phyloP scores from a whole-genome alignment of 2,797 vertebrate species.

The Gambusia yucatana region DNA sequence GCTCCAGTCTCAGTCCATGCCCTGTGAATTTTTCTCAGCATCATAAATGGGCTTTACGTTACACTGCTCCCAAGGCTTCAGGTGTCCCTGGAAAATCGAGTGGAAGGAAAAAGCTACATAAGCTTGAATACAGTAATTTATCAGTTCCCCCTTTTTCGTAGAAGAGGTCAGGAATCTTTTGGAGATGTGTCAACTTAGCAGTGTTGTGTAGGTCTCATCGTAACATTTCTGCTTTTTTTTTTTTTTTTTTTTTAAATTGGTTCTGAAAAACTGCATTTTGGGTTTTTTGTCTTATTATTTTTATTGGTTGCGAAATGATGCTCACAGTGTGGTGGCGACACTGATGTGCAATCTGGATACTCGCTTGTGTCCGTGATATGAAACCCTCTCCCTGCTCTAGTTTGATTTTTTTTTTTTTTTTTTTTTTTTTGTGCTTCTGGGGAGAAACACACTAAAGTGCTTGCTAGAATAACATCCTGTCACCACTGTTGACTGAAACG shows the following conservation, averaged over 20 bases:
- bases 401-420: slow-evolving; percentile 56
- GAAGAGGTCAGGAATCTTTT: not conserved
- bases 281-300: not conserved
- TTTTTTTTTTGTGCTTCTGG: slow-evolving; percentile 49
- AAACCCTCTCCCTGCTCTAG: slow-evolving; percentile 68
- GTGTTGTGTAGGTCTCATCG: not conserved
- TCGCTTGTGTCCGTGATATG: slow-evolving; percentile 40
- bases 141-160: not conserved
- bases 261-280: not conserved
- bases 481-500: slow-evolving; percentile 39
- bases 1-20: not conserved
- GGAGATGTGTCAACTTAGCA: not conserved
- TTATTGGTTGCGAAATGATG: not conserved
- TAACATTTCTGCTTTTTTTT: not conserved
- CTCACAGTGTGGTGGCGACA: not conserved
- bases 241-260: not conserved
- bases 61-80: not conserved
- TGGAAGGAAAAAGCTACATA: not conserved
- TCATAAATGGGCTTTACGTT: not conserved
- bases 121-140: not conserved
- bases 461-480: slow-evolving; percentile 59
- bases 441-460: slow-evolving; percentile 65
- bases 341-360: not conserved
- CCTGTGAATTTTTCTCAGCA: not conserved
- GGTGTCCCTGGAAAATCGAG: not conserved